Base-by-base conservation (phyloP, 2,113 vertebrate species). In the Ceratotherium simum region DNA sequence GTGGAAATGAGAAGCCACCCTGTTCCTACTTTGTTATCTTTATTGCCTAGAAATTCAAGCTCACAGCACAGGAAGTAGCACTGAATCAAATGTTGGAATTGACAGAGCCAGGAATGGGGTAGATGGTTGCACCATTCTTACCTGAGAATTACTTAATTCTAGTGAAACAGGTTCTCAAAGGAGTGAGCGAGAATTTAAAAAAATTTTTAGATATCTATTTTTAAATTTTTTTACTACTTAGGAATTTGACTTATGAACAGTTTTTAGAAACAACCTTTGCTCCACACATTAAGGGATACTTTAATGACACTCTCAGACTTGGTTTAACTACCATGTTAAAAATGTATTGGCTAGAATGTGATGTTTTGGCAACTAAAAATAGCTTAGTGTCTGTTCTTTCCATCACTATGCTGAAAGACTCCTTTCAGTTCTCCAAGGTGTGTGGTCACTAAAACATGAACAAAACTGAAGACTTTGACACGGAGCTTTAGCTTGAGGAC, bases 361-460 rank as follows among this genome's bases (percentile, higher is more conserved):
- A 85, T 90, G 51, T 91, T 95, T 95, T 96, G 89, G 89, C 93
- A 75, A 67, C 69, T 91, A 93, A 93, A 96, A 93, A 96, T 96
- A 96, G 86, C 29, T 42, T 62, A 3, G 48, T 70, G 81, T 76
- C 96, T 95, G 80, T 90, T 87, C 75, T 92, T 96, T 94, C 83
- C 54, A 54, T 42, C 2, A 21, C 75, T 69, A 25, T 36, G 46
- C 80, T 90, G 80, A 97, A 94, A 96, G 92, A 60, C 29, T 88
- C 17, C 69, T 91, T 89, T 97, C 78, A 94, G n/a, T 83, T 96
- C 89, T 79, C 80, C 88, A 90, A 96, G 79, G 90, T 96, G 90
- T 97, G 36, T 92, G 76, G 72, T 95, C 79, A 92, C 51, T 84
- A 62, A 96, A 81, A 70, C 39, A 83, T 11, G 51, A 94, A 79